phyloP scores from a whole-genome alignment of 2,797 vertebrate species.

The Delichon dasypus region DNA sequence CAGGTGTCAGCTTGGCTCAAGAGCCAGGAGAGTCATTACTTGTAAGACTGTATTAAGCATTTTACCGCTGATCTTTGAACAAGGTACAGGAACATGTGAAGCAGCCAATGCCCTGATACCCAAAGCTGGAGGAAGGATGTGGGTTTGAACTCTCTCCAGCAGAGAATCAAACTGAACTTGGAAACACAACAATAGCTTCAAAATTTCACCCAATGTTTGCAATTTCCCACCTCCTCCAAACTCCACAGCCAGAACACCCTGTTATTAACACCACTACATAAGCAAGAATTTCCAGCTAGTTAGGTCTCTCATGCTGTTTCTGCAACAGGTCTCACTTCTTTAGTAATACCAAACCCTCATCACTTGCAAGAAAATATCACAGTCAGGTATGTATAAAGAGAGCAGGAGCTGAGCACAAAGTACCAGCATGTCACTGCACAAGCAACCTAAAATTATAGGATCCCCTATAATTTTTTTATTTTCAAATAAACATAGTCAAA shows the following conservation, averaged over 20 bases:
- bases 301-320: background rate
- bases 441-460: background rate
- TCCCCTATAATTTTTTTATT: background rate
- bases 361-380: background rate
- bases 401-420: background rate
- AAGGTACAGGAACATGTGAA: background rate
- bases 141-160: background rate
- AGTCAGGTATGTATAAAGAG: background rate
- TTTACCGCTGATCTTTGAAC: background rate
- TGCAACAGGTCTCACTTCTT: background rate
- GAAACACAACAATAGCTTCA: background rate
- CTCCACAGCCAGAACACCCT: background rate
- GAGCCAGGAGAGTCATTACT: background rate
- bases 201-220: background rate
- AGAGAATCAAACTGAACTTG: background rate
- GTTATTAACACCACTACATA: background rate
- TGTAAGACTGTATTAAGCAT: background rate
- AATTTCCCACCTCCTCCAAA: background rate
- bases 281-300: background rate
- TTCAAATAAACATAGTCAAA: background rate
- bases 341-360: background rate
- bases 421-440: background rate
- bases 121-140: background rate
- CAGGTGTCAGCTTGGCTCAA: background rate
- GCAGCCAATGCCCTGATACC: background rate